Conservation (phyloP, 2,113 vertebrate genomes). For the Puffinus mauretanicus region DNA sequence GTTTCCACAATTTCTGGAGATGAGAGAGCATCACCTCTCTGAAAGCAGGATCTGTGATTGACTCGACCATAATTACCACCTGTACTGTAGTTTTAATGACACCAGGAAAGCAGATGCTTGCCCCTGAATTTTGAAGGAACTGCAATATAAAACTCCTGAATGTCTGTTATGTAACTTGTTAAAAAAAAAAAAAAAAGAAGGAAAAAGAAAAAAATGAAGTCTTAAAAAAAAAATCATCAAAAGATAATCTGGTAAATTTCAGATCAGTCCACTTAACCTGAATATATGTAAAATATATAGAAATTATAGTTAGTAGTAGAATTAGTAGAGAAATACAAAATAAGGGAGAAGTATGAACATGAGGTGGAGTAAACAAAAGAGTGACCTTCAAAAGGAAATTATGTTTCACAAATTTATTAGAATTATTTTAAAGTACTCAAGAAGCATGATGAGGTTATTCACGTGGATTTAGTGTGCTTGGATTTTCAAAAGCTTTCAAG, state of each 20-base stretch:
- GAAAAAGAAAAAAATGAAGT: neutral
- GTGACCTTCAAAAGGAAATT: neutral
- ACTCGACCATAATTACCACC: neutral
- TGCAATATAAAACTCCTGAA: neutral
- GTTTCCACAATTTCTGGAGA: neutral
- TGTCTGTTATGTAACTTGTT: neutral
- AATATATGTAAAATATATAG: neutral
- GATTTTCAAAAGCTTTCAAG: constrained; percentile 42
- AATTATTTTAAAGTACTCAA: constrained; percentile 9
- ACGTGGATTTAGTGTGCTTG: neutral
- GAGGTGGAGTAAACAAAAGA: neutral
- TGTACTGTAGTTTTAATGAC: neutral
- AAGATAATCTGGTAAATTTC: neutral
- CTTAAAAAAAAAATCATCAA: neutral
- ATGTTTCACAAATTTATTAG: neutral
- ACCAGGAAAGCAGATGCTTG: neutral
- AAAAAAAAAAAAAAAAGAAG: no score
- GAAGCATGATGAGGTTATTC: neutral
- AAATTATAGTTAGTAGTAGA: neutral
- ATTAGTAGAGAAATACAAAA: neutral
- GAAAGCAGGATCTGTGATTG: neutral
- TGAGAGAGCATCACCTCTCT: neutral
- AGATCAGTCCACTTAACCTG: neutral
- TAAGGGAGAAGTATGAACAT: neutral
- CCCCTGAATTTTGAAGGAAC: neutral